Evolutionary conservation across 2,888 invertebrate genomes (phyloP).

Genomic region (Cremastobaeus sp.): DNA sequence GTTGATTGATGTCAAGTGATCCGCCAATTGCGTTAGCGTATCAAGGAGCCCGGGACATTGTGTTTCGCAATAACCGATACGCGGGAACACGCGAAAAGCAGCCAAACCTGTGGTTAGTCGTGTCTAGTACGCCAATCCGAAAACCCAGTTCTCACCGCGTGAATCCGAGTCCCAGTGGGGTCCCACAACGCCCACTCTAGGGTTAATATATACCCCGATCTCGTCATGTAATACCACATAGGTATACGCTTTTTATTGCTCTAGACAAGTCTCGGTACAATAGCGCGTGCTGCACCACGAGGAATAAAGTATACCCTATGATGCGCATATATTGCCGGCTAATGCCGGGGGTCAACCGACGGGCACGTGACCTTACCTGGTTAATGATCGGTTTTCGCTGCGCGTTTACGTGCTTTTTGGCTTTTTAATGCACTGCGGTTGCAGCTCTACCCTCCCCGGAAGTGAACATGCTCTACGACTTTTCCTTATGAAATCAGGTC

Average conservation of each 20-base stretch:
- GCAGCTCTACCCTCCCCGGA: slow-evolving; percentile 60
- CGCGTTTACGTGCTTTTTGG: slow-evolving; percentile 55
- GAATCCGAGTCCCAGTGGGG: slow-evolving; percentile 60
- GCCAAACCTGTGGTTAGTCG: slow-evolving; percentile 46
- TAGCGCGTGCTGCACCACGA: slow-evolving; percentile 40
- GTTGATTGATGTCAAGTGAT: slow-evolving; percentile 50
- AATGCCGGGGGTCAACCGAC: slow-evolving; percentile 65
- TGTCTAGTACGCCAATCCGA: slow-evolving; percentile 43
- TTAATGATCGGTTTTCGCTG: slow-evolving; percentile 64
- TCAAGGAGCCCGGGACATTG: slow-evolving; percentile 10
- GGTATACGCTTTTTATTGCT: slow-evolving; percentile 54
- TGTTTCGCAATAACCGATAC: slow-evolving; percentile 37
- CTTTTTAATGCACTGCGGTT: slow-evolving; percentile 36
- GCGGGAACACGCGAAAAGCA: slow-evolving; percentile 30
- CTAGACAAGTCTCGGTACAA: slow-evolving; percentile 36
- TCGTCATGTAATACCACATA: slow-evolving; percentile 56
- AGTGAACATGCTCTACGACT: slow-evolving; percentile 54
- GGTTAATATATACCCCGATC: slow-evolving; percentile 47
- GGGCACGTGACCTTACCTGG: slow-evolving; percentile 66
- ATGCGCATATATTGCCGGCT: slow-evolving; percentile 52
- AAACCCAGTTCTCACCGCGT: slow-evolving; percentile 59
- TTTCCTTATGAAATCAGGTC: slow-evolving; percentile 41
- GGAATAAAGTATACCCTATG: slow-evolving; percentile 56
- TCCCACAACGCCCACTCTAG: slow-evolving; percentile 62
- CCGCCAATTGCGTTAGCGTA: slow-evolving; percentile 33